phyloP scores from a whole-genome alignment of 2,888 invertebrate genomes.

The Tyria jacobaeae region DNA sequence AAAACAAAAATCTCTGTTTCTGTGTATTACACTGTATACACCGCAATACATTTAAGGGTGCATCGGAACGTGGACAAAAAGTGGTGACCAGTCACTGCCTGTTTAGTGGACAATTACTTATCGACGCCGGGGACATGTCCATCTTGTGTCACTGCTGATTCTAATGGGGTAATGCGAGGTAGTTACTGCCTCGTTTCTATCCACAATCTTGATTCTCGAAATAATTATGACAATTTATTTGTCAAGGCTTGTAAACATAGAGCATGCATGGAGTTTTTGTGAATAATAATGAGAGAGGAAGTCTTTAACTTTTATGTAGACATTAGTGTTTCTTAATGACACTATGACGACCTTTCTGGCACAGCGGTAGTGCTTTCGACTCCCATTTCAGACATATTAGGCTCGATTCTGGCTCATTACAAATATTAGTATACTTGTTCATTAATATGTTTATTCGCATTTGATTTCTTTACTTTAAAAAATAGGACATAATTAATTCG shows the following conservation, averaged over 20 bases:
- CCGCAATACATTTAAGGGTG: conserved; percentile 54
- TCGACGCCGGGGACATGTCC: conserved; percentile 61
- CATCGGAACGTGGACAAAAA: conserved; percentile 56
- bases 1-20: background rate
- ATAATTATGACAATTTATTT: background rate
- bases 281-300: no score
- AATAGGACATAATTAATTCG: no score
- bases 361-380: no score
- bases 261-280: background rate
- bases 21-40: conserved; percentile 37
- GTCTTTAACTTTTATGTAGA: no score
- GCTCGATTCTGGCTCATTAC: no score
- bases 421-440: no score
- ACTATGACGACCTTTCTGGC: no score
- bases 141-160: conserved; percentile 38
- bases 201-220: background rate
- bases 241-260: background rate
- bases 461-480: no score
- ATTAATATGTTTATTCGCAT: no score
- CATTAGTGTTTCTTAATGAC: no score
- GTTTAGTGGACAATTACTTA: conserved; percentile 74
- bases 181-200: conserved; percentile 11
- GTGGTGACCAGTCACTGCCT: conserved; percentile 48
- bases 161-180: conserved; percentile 7
- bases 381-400: no score